A percentile compares a stretch with the other conserved stretches of the same genome.
Conservation (phyloP, 2,888 invertebrate genomes). For the Euplagia quadripunctaria region DNA sequence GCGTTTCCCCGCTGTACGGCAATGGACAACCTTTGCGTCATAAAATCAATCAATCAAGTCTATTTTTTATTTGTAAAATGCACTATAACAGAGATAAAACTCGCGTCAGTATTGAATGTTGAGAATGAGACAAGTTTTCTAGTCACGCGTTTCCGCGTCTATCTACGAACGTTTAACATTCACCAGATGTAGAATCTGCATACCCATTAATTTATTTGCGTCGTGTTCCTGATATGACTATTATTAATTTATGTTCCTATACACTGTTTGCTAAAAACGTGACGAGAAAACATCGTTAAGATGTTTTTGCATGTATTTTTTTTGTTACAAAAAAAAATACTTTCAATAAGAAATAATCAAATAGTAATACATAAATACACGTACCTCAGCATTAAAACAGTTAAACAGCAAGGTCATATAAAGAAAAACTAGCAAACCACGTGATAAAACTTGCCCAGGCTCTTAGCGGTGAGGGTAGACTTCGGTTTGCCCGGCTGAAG, state of each 20-base stretch:
- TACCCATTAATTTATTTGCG: neutral
- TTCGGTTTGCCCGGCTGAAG: too few relatives aligned
- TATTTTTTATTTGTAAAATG: too few relatives aligned
- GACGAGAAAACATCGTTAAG: neutral
- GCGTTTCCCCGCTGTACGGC: too few relatives aligned
- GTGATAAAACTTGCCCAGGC: too few relatives aligned
- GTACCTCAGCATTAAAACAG: too few relatives aligned
- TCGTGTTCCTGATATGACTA: neutral
- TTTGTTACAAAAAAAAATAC: neutral
- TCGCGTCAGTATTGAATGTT: neutral
- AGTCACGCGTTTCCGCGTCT: constrained; percentile 3
- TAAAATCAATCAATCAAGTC: too few relatives aligned
- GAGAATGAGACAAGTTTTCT: neutral
- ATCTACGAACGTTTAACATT: constrained; percentile 8
- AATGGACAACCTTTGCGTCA: too few relatives aligned
- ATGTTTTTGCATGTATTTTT: neutral
- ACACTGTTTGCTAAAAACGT: neutral
- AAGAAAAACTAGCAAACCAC: too few relatives aligned
- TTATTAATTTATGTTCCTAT: neutral
- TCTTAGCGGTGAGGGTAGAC: too few relatives aligned
- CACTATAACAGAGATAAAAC: neutral
- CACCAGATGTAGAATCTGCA: constrained; percentile 8
- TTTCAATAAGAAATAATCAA: neutral
- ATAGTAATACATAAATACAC: too few relatives aligned
- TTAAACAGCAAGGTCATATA: too few relatives aligned